Evolutionary conservation across 2,888 invertebrate species (phyloP).

Genomic region (Catocala nupta): DNA sequence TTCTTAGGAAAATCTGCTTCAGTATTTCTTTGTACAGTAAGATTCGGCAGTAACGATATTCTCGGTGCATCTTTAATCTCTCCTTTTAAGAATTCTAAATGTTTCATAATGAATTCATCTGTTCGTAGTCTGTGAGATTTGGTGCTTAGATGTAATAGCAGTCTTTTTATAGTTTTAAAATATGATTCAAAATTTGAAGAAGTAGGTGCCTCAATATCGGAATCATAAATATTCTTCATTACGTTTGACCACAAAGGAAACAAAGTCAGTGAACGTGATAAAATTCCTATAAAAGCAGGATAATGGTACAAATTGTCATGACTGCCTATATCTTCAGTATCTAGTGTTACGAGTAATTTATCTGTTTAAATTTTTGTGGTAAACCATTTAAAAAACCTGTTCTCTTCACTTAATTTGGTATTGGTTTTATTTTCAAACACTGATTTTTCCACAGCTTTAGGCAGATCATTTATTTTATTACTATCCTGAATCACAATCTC

Average conservation of each 20-base stretch:
- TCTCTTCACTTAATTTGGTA: slow-evolving; percentile 23
- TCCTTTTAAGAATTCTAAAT: slow-evolving; percentile 31
- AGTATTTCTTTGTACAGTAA: slow-evolving; percentile 23
- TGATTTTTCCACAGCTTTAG: slow-evolving; percentile 23
- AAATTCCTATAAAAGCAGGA: slow-evolving; percentile 26
- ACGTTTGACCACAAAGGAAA: slow-evolving; percentile 6
- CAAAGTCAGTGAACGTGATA: slow-evolving; percentile 21
- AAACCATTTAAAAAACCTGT: slow-evolving; percentile 23
- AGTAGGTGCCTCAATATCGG: slow-evolving; percentile 22
- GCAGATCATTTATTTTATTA: slow-evolving; percentile 28
- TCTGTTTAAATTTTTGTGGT: slow-evolving; percentile 21
- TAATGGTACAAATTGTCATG: slow-evolving; percentile 27
- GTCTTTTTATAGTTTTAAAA: slow-evolving; percentile 19
- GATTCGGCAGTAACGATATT: slow-evolving; percentile 22
- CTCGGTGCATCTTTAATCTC: slow-evolving; percentile 25
- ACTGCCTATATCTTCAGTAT: slow-evolving; percentile 21
- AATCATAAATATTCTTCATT: slow-evolving; percentile 25
- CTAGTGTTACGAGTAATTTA: slow-evolving; percentile 22
- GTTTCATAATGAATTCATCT: slow-evolving; percentile 21
- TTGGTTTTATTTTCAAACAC: slow-evolving; percentile 21
- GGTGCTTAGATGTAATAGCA: slow-evolving; percentile 19
- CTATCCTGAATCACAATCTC: slow-evolving; percentile 24
- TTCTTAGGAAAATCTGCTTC: slow-evolving; percentile 21
- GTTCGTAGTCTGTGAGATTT: slow-evolving; percentile 20
- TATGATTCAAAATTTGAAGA: slow-evolving; percentile 20